Base-by-base conservation (phyloP, 2,113 vertebrate genomes). In the Gila orcuttii region DNA sequence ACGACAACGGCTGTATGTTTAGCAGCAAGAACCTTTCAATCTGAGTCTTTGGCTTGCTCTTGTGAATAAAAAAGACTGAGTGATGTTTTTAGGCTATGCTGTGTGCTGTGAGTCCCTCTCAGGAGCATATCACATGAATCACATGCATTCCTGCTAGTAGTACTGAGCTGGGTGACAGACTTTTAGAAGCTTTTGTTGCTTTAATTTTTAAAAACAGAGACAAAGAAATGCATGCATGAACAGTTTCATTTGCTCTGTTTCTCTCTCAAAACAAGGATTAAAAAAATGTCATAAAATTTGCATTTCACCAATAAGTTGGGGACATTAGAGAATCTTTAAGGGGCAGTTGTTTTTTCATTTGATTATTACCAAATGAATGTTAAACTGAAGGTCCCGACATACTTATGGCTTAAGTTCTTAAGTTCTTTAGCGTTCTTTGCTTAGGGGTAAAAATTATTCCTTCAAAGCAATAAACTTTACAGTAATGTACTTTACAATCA, bases 41-140 rank as follows among this genome's bases (percentile, higher is more conserved):
- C 47, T 1, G 47, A 31, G 75, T 47, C 6, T 75, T 23, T 28
- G 39, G n/a, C 25, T 77, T 55, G 25, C 75, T 77, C 75, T 77
- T 31, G 75, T 31, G 75, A 77, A 77, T 55, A 52, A 55, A 77
- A 42, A 77, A 77, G 47, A 31, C 45, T 55, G 75, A 77, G 75
- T 77, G 75, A 77, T 77, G 75, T 77, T 55, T 77, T 77, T 55
- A 77, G 75, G 75, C 75, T 77, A 77, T 4, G 50, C 75, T 31
- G 28, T 19, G 75, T 77, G 75, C 75, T 77, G 19, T 77, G 47
- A 77, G 75, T 77, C 47, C 13, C 75, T 77, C 75, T 57, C 25
- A 77, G 75, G 75, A 77, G 17, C 45, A 28, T 19, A 28, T 31
- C 75, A 52, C 75, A 31, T 33, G 47, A 23, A 77, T 55, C 6